Base-by-base conservation (phyloP, 2,113 vertebrate species). In the Anolis sagrei region DNA sequence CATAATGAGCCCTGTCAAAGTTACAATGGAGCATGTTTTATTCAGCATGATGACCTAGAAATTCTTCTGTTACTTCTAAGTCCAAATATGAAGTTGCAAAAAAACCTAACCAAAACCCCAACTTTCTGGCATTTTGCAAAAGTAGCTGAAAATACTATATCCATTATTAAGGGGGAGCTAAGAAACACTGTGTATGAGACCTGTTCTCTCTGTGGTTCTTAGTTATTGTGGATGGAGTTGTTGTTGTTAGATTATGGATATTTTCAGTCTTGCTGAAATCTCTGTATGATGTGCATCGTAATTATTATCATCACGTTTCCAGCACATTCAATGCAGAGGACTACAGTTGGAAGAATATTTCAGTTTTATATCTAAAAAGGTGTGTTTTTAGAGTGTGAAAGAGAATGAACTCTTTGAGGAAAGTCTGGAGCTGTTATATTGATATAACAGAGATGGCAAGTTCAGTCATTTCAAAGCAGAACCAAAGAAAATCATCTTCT, bases 11-110 rank as follows among this genome's bases (percentile, higher is more conserved):
- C 86, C 76, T 88, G 82, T 74, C 82, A 88, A 79, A 84, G 79
- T 64, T 73, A 75, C 76, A 84, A 39, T 23, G 76, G 36, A 68
- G 23, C 76, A 74, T 88, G 76, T 84, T 88, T 88, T 74, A 88
- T 84, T 88, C 86, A 88, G 76, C 86, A 75, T n/a, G 75, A 74
- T 88, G 86, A 88, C 81, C 76, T 80, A 88, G 76, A 88, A 84
- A 83, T 79, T 84, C 62, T 75, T 75, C 76, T 48, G 79, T 88
- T 88, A 64, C 79, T 84, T 88, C 76, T 32, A 88, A 80, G 77
- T 39, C 68, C 76, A 58, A 88, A 88, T 79, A 74, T 58, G 44
- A 18, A 84, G 44, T 84, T 51, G 58, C 44, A 44, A 32, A 58
- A 54, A 54, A 16, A 54, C 13, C 13, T 13, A 13, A 54, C 13